phyloP scores from a whole-genome alignment of 2,888 invertebrate species.

The Tiliacea aurago region DNA sequence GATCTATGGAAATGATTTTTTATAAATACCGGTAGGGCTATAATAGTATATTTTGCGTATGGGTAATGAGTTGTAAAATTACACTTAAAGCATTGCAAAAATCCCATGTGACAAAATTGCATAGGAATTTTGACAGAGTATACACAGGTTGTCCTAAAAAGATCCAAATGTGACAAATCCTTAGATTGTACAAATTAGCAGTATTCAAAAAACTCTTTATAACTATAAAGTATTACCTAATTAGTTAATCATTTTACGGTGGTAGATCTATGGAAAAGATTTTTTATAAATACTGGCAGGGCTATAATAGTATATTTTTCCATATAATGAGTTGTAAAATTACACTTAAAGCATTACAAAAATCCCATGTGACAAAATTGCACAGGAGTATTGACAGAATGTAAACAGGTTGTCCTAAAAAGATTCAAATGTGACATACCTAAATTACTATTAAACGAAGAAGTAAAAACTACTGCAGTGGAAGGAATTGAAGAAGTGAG shows the following conservation, averaged over 20 bases:
- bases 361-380: background rate
- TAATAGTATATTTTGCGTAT: no score
- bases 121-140: no score
- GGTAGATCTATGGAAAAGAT: slow-evolving; percentile 1
- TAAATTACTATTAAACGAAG: slow-evolving; percentile 7
- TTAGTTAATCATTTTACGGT: slow-evolving; percentile 28
- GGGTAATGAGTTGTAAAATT: no score
- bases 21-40: background rate
- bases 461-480: slow-evolving; percentile 15
- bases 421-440: slow-evolving; percentile 4
- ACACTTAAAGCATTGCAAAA: no score
- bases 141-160: no score
- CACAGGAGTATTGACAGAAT: no score
- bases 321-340: background rate
- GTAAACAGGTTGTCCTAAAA: slow-evolving; percentile 3
- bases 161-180: no score
- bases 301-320: background rate
- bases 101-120: no score
- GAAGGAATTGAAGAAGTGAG: slow-evolving; percentile 21
- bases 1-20: slow-evolving; percentile 10
- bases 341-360: background rate
- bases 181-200: slow-evolving; percentile 39
- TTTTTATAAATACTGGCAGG: background rate
- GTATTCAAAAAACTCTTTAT: slow-evolving; percentile 3
- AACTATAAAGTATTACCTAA: slow-evolving; percentile 8